phyloP scores from a whole-genome alignment of 2,888 invertebrate species.

The Timandra comae region DNA sequence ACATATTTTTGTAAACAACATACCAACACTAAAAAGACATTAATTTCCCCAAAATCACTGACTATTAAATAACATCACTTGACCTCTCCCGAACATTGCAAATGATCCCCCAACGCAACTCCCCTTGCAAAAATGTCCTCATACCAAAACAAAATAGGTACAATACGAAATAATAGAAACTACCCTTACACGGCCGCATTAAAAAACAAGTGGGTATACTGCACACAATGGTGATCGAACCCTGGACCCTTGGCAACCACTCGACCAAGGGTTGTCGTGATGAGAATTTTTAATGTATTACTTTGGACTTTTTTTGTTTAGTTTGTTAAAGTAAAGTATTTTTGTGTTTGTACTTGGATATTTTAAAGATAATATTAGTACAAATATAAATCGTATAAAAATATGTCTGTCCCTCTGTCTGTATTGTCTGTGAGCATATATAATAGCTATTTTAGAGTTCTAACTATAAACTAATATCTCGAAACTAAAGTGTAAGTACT shows the following conservation, averaged over 20 bases:
- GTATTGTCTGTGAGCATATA: background rate
- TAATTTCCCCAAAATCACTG: too few species aligned
- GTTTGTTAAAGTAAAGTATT: background rate
- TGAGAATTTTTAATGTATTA: constrained; percentile 44
- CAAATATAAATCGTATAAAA: too few species aligned
- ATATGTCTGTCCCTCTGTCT: background rate
- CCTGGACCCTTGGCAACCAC: constrained; percentile 51
- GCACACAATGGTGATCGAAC: constrained; percentile 64
- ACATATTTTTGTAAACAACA: too few species aligned
- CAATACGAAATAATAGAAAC: constrained; percentile 69
- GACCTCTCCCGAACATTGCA: too few species aligned
- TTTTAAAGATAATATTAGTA: too few species aligned
- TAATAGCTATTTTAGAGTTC: too few species aligned
- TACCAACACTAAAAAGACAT: too few species aligned
- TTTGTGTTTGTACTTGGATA: too few species aligned
- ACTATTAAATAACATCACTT: too few species aligned
- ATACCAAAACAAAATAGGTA: constrained; percentile 30
- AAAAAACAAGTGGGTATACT: constrained; percentile 69
- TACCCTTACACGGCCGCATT: constrained; percentile 53
- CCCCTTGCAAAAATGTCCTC: constrained; percentile 11
- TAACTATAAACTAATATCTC: too few species aligned
- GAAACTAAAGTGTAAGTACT: too few species aligned
- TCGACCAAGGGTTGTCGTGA: constrained; percentile 61
- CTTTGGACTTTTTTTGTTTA: constrained; percentile 1
- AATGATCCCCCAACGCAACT: constrained; percentile 1